These are phyloP conservation scores for Calcarius lapponicus DNA, from an alignment of 2,797 vertebrate species.

Conservation along the genomic window DNA sequence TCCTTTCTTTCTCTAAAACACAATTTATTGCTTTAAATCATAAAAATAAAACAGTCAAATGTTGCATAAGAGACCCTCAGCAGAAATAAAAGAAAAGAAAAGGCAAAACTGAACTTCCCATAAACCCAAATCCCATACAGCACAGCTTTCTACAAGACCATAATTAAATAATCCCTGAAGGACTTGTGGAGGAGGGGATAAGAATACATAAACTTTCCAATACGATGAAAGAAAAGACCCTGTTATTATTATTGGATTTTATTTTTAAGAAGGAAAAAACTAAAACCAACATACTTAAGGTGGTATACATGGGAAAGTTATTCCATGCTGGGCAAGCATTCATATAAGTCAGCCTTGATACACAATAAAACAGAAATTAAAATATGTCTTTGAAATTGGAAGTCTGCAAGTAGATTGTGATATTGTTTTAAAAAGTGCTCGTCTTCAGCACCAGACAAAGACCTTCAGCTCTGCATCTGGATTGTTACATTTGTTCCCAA, in stretches of 20 bases:
- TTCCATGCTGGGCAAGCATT: background rate
- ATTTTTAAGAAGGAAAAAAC: slow-evolving; percentile 41
- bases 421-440: background rate
- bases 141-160: slow-evolving; percentile 63
- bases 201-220: slow-evolving; percentile 62
- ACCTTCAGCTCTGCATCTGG: background rate
- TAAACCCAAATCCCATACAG: slow-evolving; percentile 67
- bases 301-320: background rate
- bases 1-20: slow-evolving; percentile 61
- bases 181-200: slow-evolving; percentile 55
- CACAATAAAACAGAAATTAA: background rate
- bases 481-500: background rate
- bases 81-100: slow-evolving; percentile 70
- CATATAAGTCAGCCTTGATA: background rate
- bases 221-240: slow-evolving; percentile 58
- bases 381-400: background rate
- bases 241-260: slow-evolving; percentile 48
- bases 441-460: background rate
- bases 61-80: slow-evolving; percentile 65
- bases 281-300: slow-evolving; percentile 3
- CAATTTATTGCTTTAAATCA: slow-evolving; percentile 69
- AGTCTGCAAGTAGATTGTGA: background rate
- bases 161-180: slow-evolving; percentile 70
- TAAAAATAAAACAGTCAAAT: slow-evolving; percentile 70
- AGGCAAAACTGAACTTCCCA: slow-evolving; percentile 68